phyloP scores from a whole-genome alignment of 2,113 vertebrate species.

The Otus sunia region DNA sequence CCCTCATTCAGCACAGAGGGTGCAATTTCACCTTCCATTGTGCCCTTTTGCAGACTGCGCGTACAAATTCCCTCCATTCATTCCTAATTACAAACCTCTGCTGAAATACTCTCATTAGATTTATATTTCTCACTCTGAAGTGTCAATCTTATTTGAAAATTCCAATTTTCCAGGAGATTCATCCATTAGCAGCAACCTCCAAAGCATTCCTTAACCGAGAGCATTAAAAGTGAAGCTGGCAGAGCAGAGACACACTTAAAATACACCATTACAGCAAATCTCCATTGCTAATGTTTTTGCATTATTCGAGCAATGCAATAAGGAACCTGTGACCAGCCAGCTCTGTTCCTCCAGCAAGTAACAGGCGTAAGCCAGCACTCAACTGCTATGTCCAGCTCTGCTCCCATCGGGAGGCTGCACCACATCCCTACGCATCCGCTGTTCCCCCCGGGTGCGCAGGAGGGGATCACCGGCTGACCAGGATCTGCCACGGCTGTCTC shows the following conservation, averaged over 20 bases:
- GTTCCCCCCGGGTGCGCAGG: not conserved
- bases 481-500: not conserved
- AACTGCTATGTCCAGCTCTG: not conserved
- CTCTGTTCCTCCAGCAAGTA: not conserved
- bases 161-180: constrained; percentile 66
- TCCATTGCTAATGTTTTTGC: constrained; percentile 70
- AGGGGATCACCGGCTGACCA: not conserved
- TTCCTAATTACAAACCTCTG: constrained; percentile 77
- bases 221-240: constrained; percentile 60
- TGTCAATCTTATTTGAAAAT: constrained; percentile 77
- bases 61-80: constrained; percentile 74
- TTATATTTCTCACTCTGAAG: constrained; percentile 70
- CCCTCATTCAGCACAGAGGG: constrained; percentile 63
- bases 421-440: not conserved
- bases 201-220: constrained; percentile 70
- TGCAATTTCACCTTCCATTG: constrained; percentile 76
- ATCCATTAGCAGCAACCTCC: constrained; percentile 76
- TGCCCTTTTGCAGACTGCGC: constrained; percentile 66
- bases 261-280: constrained; percentile 69
- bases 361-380: constrained; percentile 6
- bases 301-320: constrained; percentile 49
- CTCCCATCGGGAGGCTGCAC: not conserved
- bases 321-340: not conserved
- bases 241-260: constrained; percentile 64
- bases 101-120: constrained; percentile 75